Conservation (phyloP, 2,888 invertebrate species). For the Acronicta psi region DNA sequence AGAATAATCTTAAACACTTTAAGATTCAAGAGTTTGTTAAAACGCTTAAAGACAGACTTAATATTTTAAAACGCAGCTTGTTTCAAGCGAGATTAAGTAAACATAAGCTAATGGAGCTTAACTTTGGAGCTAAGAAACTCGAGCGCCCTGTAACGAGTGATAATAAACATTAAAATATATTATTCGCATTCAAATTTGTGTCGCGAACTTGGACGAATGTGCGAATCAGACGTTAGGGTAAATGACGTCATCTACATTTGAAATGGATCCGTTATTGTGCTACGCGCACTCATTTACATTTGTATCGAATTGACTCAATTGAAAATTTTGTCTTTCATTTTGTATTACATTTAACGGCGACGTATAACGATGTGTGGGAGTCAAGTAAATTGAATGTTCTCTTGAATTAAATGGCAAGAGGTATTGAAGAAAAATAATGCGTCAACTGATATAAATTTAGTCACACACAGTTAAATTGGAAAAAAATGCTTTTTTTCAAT, state of each 20-base stretch:
- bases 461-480: background rate
- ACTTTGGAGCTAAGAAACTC: constrained; percentile 21
- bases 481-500: background rate
- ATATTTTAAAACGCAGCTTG: constrained; percentile 37
- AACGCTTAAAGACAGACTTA: constrained; percentile 37
- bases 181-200: constrained; percentile 44
- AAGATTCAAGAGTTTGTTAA: constrained; percentile 29
- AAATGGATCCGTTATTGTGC: constrained; percentile 34
- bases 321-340: constrained; percentile 20
- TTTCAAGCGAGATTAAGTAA: constrained; percentile 45
- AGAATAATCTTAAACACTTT: constrained; percentile 26
- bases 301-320: constrained; percentile 24
- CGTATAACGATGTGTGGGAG: constrained; percentile 4
- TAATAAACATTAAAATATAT: constrained; percentile 44
- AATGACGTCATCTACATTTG: constrained; percentile 43
- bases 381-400: constrained; percentile 15
- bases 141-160: constrained; percentile 23
- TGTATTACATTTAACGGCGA: constrained; percentile 1
- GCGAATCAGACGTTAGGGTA: constrained; percentile 33
- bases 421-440: constrained; percentile 29
- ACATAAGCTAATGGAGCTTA: constrained; percentile 36
- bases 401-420: constrained; percentile 6
- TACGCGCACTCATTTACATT: constrained; percentile 34
- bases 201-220: constrained; percentile 31
- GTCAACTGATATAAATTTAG: constrained; percentile 8